These are phyloP conservation scores for Columba livia DNA, from an alignment of 2,113 vertebrate species.

Conservation along the genomic window DNA sequence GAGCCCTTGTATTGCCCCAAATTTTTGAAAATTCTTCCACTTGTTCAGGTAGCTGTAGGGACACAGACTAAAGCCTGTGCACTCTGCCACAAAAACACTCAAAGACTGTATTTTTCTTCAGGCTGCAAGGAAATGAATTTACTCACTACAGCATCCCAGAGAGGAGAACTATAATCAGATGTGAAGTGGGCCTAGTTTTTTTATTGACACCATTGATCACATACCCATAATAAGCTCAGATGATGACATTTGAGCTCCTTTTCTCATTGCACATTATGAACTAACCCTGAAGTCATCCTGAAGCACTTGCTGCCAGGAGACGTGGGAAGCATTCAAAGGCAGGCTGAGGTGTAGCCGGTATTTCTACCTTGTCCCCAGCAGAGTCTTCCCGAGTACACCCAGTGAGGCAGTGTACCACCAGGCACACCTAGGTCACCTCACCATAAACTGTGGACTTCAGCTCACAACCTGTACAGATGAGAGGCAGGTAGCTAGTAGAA, in stretches of 20 bases:
- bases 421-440: background rate
- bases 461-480: accelerated
- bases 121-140: background rate
- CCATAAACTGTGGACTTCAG: background rate
- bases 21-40: background rate
- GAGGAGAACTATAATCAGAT: background rate
- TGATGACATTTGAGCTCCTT: background rate
- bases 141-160: background rate
- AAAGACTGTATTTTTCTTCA: background rate
- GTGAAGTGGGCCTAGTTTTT: background rate
- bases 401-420: background rate
- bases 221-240: background rate
- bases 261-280: background rate
- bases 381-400: background rate
- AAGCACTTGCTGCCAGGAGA: background rate
- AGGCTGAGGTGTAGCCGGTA: background rate
- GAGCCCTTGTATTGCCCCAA: background rate
- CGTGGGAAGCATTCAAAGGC: too few species aligned
- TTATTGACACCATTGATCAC: background rate
- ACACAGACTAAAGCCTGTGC: background rate
- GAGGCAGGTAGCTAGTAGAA: background rate
- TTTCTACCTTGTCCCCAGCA: background rate
- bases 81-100: background rate
- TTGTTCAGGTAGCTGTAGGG: background rate
- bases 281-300: background rate